Evolutionary conservation across 2,113 vertebrate genomes (phyloP).

Genomic region (Phrynosoma blainvillii): DNA sequence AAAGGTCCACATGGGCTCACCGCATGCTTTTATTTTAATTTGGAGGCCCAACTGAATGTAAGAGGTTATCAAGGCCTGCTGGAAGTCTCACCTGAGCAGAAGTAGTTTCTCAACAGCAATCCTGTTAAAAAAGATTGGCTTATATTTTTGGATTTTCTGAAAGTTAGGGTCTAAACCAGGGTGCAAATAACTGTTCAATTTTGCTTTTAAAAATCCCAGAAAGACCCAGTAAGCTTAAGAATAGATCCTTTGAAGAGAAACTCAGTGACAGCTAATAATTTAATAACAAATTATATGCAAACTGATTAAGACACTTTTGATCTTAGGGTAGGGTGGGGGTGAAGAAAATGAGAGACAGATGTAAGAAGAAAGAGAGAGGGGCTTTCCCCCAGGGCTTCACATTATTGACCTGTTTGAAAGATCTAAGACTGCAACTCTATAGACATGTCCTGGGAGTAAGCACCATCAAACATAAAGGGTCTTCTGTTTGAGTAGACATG

Average conservation of each 20-base stretch:
- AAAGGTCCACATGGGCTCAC: not conserved
- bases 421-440: not conserved
- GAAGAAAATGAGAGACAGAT: not conserved
- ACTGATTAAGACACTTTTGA: not conserved
- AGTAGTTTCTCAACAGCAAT: not conserved
- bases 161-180: not conserved
- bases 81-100: not conserved
- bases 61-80: not conserved
- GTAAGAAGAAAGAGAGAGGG: not conserved
- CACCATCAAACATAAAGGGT: too few species aligned
- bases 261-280: not conserved
- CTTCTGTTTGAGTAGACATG: too few species aligned
- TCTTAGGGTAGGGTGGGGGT: not conserved
- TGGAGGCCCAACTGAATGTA: not conserved
- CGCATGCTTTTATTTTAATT: not conserved
- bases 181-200: not conserved
- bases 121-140: not conserved
- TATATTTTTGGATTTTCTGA: too few species aligned
- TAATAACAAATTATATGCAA: not conserved
- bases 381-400: not conserved
- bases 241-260: not conserved
- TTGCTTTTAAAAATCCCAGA: not conserved
- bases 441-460: not conserved
- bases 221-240: not conserved
- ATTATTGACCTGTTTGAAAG: not conserved